These are phyloP conservation scores for Eremobia ochroleuca DNA, from an alignment of 2,888 invertebrate genomes.

Conservation along the genomic window DNA sequence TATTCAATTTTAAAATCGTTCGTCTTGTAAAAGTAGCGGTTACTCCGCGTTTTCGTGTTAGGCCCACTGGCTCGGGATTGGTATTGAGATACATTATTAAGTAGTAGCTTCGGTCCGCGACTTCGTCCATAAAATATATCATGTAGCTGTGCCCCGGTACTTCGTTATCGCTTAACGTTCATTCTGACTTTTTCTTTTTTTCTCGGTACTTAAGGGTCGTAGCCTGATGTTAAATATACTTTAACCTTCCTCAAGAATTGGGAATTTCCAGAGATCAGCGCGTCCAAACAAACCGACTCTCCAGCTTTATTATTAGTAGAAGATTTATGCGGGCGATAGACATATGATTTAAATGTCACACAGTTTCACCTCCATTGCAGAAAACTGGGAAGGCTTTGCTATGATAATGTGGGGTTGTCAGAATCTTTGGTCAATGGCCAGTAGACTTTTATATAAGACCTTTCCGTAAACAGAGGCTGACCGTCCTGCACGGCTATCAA, in stretches of 20 bases:
- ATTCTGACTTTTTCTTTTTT: neutral
- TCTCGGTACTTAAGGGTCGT: neutral
- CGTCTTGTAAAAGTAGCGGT: neutral
- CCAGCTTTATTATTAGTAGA: no score
- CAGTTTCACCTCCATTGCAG: neutral
- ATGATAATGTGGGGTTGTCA: neutral
- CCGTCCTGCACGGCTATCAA: slow-evolving; percentile 18
- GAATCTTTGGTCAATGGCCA: neutral
- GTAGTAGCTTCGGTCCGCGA: no score
- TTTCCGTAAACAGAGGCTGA: slow-evolving; percentile 29
- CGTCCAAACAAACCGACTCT: neutral
- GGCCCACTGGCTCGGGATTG: neutral
- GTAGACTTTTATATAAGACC: neutral
- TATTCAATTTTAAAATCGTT: neutral
- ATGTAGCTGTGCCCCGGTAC: no score
- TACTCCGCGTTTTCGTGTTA: neutral
- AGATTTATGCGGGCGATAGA: no score
- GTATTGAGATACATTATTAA: neutral
- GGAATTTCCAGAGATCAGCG: neutral
- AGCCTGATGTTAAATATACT: neutral
- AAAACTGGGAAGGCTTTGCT: no score
- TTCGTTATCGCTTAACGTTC: no score
- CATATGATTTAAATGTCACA: neutral
- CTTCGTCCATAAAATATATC: no score
- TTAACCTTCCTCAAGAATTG: neutral